Evolutionary conservation across 37 sponge, comb jelly and placozoan species (phyloP).

Genomic region (Ianthella basta): DNA sequence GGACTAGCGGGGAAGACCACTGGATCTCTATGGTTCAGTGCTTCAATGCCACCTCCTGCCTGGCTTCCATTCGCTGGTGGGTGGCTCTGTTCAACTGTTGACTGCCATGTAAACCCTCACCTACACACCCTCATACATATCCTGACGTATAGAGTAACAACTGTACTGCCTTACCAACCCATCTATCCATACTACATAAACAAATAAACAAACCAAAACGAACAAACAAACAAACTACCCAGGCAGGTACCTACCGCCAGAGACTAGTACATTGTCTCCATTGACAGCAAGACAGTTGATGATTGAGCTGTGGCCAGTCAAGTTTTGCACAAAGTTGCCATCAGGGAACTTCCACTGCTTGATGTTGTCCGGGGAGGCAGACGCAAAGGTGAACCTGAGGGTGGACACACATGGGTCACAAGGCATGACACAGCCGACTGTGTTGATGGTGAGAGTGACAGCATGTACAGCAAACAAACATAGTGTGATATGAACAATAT

Average conservation of each 20-base stretch:
- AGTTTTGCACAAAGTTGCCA: slow-evolving; percentile 97
- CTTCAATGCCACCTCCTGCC: too few species aligned
- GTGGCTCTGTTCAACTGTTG: too few species aligned
- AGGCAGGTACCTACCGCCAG: slow-evolving; percentile 68
- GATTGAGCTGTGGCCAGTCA: slow-evolving; percentile 94
- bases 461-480: neutral
- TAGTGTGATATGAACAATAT: neutral
- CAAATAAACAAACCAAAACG: too few species aligned
- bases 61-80: too few species aligned
- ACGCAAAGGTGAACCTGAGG: slow-evolving; percentile 89
- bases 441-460: neutral
- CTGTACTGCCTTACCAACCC: too few species aligned
- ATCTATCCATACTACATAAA: too few species aligned
- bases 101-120: too few species aligned
- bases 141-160: too few species aligned
- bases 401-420: neutral
- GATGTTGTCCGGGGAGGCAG: slow-evolving; percentile 96
- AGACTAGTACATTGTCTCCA: slow-evolving; percentile 90
- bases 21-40: too few species aligned
- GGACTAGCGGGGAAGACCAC: too few species aligned
- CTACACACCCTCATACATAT: too few species aligned
- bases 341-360: slow-evolving; percentile 99
- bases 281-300: slow-evolving; percentile 92
- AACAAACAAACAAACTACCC: too few species aligned
- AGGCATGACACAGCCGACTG: neutral